Evolutionary conservation across 2,888 invertebrate species (phyloP).

Genomic region (Ophion obscuratus): DNA sequence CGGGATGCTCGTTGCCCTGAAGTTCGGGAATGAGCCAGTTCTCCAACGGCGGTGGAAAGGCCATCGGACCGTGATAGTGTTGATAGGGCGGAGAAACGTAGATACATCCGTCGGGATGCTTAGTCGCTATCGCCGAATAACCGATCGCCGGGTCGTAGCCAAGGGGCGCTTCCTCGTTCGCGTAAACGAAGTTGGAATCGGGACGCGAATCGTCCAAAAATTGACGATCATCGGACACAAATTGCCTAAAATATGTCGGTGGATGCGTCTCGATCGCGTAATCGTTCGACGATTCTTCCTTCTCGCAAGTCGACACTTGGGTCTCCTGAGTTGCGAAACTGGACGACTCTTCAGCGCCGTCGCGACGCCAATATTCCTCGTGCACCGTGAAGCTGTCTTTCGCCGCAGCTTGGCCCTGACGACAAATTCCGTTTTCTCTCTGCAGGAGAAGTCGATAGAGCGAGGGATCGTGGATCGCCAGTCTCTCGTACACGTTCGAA

Average conservation of each 20-base stretch:
- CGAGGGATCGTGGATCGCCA: slow-evolving; percentile 40
- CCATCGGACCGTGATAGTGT: background rate
- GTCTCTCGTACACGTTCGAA: background rate
- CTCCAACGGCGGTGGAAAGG: background rate
- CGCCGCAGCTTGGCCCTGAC: background rate
- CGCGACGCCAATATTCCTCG: background rate
- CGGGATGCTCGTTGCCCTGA: background rate
- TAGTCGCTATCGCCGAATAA: background rate
- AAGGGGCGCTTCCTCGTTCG: background rate
- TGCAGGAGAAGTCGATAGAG: slow-evolving; percentile 35
- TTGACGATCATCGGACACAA: background rate
- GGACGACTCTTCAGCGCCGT: background rate
- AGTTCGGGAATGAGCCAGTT: background rate
- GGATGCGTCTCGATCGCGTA: background rate
- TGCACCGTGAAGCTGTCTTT: background rate
- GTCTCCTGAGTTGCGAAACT: background rate
- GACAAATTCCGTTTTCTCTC: background rate
- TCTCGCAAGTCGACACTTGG: background rate
- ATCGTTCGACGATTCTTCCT: background rate
- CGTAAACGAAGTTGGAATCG: background rate
- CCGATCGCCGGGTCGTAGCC: background rate
- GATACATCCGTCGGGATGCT: background rate
- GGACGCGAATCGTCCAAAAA: background rate
- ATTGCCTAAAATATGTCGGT: background rate
- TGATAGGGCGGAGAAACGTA: background rate